Conservation (phyloP, 2,113 vertebrate species). For the Myrmecobius fasciatus region DNA sequence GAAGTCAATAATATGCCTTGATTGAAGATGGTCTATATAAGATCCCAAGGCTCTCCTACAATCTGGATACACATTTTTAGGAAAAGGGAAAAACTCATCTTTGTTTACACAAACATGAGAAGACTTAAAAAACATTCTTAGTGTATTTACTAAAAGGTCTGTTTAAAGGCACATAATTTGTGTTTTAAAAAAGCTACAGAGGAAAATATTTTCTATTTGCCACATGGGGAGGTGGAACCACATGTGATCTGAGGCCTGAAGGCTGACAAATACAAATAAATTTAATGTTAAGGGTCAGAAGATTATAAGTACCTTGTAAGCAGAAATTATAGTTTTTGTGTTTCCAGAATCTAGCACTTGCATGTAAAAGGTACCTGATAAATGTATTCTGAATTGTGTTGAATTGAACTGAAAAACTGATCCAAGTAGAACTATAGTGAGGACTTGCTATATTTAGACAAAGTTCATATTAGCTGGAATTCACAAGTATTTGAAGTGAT, state of each 20-base stretch:
- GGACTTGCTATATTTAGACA: slow-evolving; percentile 60
- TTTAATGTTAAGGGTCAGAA: not conserved
- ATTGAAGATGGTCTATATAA: not conserved
- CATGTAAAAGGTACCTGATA: not conserved
- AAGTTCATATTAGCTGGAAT: slow-evolving; percentile 54
- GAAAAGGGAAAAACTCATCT: not conserved
- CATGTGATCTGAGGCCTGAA: not conserved
- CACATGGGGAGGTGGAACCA: not conserved
- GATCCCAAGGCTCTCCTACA: not conserved
- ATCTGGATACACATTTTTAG: not conserved
- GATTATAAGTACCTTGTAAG: not conserved
- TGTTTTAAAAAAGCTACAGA: slow-evolving; percentile 26
- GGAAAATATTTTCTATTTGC: slow-evolving; percentile 28
- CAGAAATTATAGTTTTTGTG: not conserved
- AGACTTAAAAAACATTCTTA: not conserved
- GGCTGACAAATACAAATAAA: not conserved
- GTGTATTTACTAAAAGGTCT: not conserved
- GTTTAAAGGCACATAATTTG: slow-evolving; percentile 6
- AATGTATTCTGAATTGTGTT: not conserved
- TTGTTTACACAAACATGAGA: not conserved
- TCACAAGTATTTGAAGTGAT: slow-evolving; percentile 54
- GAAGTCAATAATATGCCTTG: not conserved
- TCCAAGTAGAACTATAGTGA: slow-evolving; percentile 24
- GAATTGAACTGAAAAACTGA: slow-evolving; percentile 18
- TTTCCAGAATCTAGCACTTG: not conserved